These are phyloP conservation scores for Nomia melanderi DNA, from an alignment of 1,140 invertebrate genomes.

Conservation along the genomic window DNA sequence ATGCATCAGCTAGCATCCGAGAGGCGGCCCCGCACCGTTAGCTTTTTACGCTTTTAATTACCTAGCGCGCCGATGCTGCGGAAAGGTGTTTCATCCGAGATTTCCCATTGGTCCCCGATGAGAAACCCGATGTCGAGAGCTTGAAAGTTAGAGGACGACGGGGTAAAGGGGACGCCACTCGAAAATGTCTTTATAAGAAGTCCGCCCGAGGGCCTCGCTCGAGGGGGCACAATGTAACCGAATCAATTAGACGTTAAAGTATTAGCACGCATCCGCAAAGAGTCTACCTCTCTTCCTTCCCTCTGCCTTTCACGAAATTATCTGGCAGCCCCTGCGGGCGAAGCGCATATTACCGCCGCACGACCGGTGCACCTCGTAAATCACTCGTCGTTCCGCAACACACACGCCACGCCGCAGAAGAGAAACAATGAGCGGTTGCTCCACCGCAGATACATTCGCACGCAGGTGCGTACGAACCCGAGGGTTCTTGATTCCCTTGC, in stretches of 20 bases:
- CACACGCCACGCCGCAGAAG: neutral
- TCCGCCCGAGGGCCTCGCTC: no score
- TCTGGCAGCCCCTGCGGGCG: neutral
- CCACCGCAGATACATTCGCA: neutral
- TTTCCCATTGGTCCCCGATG: no score
- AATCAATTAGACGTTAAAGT: slow-evolving; percentile 1
- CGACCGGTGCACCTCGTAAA: neutral
- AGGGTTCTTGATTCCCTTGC: neutral
- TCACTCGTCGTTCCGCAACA: neutral
- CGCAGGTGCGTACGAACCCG: neutral
- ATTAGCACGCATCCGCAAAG: neutral
- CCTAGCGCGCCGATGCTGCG: neutral
- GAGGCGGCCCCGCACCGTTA: slow-evolving; percentile 63
- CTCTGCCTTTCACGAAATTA: neutral
- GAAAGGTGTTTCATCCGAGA: neutral
- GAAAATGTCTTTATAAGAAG: neutral
- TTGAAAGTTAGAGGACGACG: neutral
- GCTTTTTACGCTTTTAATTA: slow-evolving; percentile 54
- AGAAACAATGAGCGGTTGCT: neutral
- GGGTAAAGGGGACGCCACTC: no score
- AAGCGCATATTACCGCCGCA: neutral
- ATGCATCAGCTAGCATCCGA: slow-evolving; percentile 37
- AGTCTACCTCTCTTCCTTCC: no score
- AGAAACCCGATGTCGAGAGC: no score
- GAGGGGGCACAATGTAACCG: neutral